Conservation (phyloP, 2,888 invertebrate genomes). For the Quadroppia sp. region DNA sequence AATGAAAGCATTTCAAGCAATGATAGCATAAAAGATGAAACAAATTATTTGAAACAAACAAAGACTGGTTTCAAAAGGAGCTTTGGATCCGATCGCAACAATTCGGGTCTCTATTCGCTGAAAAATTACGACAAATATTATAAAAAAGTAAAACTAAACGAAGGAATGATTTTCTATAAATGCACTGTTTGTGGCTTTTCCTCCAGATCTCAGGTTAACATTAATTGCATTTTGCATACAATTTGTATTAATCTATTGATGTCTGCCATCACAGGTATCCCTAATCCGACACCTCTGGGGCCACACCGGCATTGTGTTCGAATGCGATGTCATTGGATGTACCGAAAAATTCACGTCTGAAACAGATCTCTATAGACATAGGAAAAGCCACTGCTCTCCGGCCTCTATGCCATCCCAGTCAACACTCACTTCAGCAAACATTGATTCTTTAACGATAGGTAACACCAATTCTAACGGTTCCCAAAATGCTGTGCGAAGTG, state of each 20-base stretch:
- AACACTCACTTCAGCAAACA: no score
- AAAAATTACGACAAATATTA: slow-evolving; percentile 13
- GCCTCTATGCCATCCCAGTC: no score
- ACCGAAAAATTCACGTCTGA: background rate
- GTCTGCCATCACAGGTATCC: background rate
- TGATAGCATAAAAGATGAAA: background rate
- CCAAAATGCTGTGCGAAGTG: background rate
- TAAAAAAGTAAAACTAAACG: background rate
- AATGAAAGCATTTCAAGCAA: background rate
- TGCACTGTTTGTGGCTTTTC: slow-evolving; percentile 17
- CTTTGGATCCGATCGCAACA: background rate
- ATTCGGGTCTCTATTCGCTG: background rate
- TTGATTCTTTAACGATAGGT: no score
- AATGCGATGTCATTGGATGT: background rate
- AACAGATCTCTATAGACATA: background rate
- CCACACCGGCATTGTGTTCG: slow-evolving; percentile 5
- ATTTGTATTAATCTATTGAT: background rate
- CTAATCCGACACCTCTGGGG: slow-evolving; percentile 4
- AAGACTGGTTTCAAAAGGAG: background rate
- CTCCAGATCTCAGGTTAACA: slow-evolving; percentile 9
- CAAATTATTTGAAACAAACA: background rate
- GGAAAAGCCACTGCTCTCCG: background rate
- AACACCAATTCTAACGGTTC: no score
- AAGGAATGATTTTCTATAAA: background rate
- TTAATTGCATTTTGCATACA: background rate